A percentile compares a stretch with the other conserved stretches of the same genome.
phyloP scores from a whole-genome alignment of 2,888 invertebrate species.

The Orgyia antiqua region DNA sequence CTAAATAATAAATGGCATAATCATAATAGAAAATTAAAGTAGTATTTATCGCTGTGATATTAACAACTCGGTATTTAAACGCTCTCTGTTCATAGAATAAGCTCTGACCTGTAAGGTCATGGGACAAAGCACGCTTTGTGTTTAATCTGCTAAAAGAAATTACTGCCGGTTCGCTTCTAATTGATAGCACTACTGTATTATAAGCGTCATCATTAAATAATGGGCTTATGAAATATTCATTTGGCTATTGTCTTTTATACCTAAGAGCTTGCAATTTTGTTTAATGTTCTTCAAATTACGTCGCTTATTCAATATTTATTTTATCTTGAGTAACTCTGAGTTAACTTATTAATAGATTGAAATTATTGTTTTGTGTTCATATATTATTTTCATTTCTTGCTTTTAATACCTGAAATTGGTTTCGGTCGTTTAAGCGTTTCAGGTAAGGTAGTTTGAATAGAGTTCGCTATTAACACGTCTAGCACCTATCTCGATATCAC shows the following conservation, averaged over 20 bases:
- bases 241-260: slow-evolving; percentile 39
- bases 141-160: slow-evolving; percentile 43
- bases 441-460: slow-evolving; percentile 15
- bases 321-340: too few relatives aligned
- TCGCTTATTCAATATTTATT: too few relatives aligned
- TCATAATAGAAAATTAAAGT: too few relatives aligned
- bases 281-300: slow-evolving; percentile 25
- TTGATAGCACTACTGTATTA: slow-evolving; percentile 49
- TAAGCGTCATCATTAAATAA: slow-evolving; percentile 46
- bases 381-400: slow-evolving; percentile 6
- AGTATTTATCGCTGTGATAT: too few relatives aligned
- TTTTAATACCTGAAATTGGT: slow-evolving; percentile 18
- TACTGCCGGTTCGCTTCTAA: slow-evolving; percentile 44
- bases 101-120: slow-evolving; percentile 30
- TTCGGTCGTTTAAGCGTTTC: slow-evolving; percentile 15
- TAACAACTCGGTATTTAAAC: slow-evolving; percentile 12
- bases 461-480: slow-evolving; percentile 30
- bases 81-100: slow-evolving; percentile 20
- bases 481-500: slow-evolving; percentile 50
- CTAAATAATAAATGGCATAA: too few relatives aligned
- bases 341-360: slow-evolving; percentile 6
- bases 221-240: slow-evolving; percentile 54
- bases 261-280: slow-evolving; percentile 25
- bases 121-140: slow-evolving; percentile 31
- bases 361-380: slow-evolving; percentile 3